phyloP scores from a whole-genome alignment of 2,888 invertebrate species.

The Pyrrhosoma nymphula region DNA sequence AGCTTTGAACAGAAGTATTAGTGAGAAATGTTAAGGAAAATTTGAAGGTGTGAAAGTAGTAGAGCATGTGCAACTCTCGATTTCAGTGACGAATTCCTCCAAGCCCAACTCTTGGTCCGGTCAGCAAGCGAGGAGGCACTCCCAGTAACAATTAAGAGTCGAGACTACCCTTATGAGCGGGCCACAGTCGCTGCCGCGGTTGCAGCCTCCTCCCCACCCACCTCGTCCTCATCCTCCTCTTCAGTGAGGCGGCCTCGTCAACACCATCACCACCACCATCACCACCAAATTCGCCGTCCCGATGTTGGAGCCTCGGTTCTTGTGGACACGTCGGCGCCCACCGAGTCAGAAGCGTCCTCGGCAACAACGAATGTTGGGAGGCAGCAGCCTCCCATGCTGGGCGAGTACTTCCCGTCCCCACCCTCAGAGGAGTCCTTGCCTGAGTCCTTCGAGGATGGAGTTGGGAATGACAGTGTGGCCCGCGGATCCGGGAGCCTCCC shows the following conservation, averaged over 20 bases:
- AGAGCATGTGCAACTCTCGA: slow-evolving; percentile 25
- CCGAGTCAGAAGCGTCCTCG: slow-evolving; percentile 64
- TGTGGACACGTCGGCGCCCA: slow-evolving; percentile 45
- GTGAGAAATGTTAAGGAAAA: background rate
- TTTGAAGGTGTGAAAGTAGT: background rate
- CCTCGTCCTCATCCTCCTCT: slow-evolving; percentile 73
- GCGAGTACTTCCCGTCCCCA: slow-evolving; percentile 81
- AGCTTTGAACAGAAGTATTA: background rate
- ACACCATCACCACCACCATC: slow-evolving; percentile 55
- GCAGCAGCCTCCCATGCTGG: slow-evolving; percentile 53
- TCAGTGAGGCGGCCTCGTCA: slow-evolving; percentile 71
- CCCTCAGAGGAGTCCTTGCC: slow-evolving; percentile 80
- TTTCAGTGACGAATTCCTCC: slow-evolving; percentile 95
- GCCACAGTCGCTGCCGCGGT: slow-evolving; percentile 55
- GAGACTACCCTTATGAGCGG: slow-evolving; percentile 67
- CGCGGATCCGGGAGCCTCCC: slow-evolving; percentile 22
- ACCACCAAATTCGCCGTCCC: slow-evolving; percentile 55
- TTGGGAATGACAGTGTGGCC: slow-evolving; percentile 34
- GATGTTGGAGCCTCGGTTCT: slow-evolving; percentile 32
- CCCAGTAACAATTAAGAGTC: slow-evolving; percentile 79
- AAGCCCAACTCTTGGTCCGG: slow-evolving; percentile 97
- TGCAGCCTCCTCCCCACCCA: slow-evolving; percentile 71
- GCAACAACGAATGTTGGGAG: slow-evolving; percentile 61
- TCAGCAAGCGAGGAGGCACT: slow-evolving; percentile 94
- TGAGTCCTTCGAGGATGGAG: slow-evolving; percentile 61